Evolutionary conservation across 2,888 invertebrate species (phyloP).

Genomic region (Kuschelorhynchus macadamiae): DNA sequence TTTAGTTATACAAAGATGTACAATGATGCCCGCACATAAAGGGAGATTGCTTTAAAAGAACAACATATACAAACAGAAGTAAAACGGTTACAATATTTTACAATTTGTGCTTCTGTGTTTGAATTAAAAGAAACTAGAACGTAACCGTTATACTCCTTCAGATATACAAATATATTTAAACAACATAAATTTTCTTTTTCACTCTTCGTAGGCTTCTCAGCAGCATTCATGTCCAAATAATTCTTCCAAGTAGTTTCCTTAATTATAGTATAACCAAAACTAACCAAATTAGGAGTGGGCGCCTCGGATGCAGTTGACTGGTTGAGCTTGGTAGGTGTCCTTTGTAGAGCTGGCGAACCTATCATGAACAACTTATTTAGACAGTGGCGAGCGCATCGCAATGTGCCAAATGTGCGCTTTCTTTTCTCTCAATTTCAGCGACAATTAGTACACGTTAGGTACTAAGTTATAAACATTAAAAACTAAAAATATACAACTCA

Average conservation of each 20-base stretch:
- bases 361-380: constrained; percentile 68
- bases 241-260: not conserved
- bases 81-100: too few relatives aligned
- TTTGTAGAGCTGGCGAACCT: constrained; percentile 69
- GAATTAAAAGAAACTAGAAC: too few relatives aligned
- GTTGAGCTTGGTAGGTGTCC: constrained; percentile 67
- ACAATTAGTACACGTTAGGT: not conserved
- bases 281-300: constrained; percentile 66
- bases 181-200: not conserved
- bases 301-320: constrained; percentile 61
- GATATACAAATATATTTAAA: not conserved
- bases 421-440: constrained; percentile 5
- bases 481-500: not conserved
- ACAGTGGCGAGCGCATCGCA: constrained; percentile 65
- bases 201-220: constrained; percentile 12
- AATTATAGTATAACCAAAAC: constrained; percentile 50
- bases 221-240: constrained; percentile 32
- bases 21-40: too few relatives aligned
- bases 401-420: constrained; percentile 63
- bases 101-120: too few relatives aligned
- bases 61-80: too few relatives aligned
- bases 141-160: too few relatives aligned
- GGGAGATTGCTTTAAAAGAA: too few relatives aligned
- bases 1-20: too few relatives aligned
- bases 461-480: not conserved